Base-by-base conservation (phyloP, 2,797 vertebrate species). In the Poecile montanus region DNA sequence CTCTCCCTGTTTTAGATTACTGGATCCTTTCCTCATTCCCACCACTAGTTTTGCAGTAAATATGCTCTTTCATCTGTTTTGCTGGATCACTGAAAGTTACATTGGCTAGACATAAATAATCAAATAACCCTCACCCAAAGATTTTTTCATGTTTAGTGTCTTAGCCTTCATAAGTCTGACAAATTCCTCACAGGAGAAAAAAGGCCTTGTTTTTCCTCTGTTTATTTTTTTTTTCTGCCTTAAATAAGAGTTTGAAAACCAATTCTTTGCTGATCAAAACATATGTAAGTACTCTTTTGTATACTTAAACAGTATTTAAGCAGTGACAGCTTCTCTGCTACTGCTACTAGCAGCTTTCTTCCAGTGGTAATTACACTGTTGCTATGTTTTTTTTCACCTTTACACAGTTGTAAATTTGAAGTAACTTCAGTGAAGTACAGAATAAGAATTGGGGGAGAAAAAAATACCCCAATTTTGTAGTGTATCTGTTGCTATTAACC, bases 401-500 rank as follows among this genome's bases (percentile, higher is more conserved):
- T 85, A 73, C 30, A 90, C 81, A 79, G 72, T 51, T 88, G 44
- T 80, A 95, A 97, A 96, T 72, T 81, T 95, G 53, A 95, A 95
- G 91, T 92, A 77, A 96, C 94, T 96, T 95, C 80, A 93, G 70
- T 93, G 96, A 94, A 95, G 85, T 95, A 85, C 70, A 89, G 66
- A 95, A 95, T 78, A 65, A 95, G 85, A 96, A 81, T 26, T 88
- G 88, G 38, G 44, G 10, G 45, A 7, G 20, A 51, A 94, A 6
- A 53, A 58, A 94, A 95, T 42, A 16, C 38, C 60, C 27, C 60
- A 30, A 42, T 30, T 62, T 42, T 62, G 38, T 29, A 29, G 36
- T 36, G 75, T 66, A 95, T 89, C 87, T 98, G 98, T 98, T 98
- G 97, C 20, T 88, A 98, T 98, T 98, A 98, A 93, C 95, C 94